phyloP scores from a whole-genome alignment of 2,888 invertebrate species.

The Cryptus viduatorius region DNA sequence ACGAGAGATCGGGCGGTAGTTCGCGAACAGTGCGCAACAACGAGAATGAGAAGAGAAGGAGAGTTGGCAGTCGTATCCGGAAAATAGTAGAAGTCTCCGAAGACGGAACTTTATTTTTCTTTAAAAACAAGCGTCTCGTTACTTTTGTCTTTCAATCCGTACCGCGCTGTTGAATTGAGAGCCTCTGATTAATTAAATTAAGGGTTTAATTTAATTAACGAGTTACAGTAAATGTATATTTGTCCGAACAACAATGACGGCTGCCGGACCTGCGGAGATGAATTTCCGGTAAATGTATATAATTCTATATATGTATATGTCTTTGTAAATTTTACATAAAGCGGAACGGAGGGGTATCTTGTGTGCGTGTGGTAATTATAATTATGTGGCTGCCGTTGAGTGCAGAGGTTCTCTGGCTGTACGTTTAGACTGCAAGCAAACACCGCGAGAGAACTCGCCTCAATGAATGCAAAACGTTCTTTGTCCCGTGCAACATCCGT shows the following conservation, averaged over 20 bases:
- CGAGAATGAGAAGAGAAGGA: not conserved
- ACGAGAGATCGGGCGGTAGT: conserved; percentile 24
- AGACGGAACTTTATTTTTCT: not conserved
- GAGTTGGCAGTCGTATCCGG: not conserved
- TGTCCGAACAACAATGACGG: conserved; percentile 23
- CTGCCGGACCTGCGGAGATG: conserved; percentile 23
- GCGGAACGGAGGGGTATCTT: not conserved
- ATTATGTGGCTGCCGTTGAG: conserved; percentile 50
- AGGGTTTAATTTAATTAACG: conserved; percentile 23
- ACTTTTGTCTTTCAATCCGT: not conserved
- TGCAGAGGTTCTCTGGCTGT: conserved; percentile 41
- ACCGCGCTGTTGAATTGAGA: not conserved
- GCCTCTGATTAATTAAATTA: not conserved
- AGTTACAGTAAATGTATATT: conserved; percentile 34
- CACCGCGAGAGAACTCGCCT: conserved; percentile 46
- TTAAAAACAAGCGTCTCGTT: not conserved
- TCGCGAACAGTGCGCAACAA: conserved; percentile 24
- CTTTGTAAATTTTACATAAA: conserved; percentile 34
- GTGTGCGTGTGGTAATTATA: conserved; percentile 50
- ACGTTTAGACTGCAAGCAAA: conserved; percentile 54
- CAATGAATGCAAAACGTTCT: conserved; percentile 64
- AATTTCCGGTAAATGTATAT: not conserved
- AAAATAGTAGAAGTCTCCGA: conserved; percentile 24
- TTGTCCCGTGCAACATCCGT: conserved; percentile 49
- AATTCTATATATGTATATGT: not conserved